A percentile compares a stretch with the other conserved stretches of the same genome.
Conservation (phyloP, 2,113 vertebrate genomes). For the Channa maculata region DNA sequence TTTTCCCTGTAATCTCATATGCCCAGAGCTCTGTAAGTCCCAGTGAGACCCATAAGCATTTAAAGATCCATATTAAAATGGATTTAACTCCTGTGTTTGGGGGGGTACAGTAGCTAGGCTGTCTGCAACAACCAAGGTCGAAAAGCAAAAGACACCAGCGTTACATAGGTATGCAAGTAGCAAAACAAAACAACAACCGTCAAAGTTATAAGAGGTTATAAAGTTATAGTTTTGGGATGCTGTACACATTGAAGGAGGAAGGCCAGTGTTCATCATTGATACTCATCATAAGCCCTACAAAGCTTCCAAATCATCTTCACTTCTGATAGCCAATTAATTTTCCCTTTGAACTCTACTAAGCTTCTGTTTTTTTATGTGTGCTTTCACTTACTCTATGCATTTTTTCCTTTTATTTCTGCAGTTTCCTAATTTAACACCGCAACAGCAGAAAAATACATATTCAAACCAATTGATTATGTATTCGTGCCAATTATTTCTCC, state of each 20-base stretch:
- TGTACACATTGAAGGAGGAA: slow-evolving; percentile 31
- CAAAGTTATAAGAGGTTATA: not conserved
- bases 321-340: slow-evolving; percentile 62
- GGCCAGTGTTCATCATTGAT: slow-evolving; percentile 17
- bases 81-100: slow-evolving; percentile 7
- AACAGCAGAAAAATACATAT: too few species aligned
- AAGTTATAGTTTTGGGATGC: slow-evolving; percentile 19
- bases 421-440: not conserved
- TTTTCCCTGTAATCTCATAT: slow-evolving; percentile 44
- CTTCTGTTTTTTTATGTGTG: slow-evolving; percentile 19
- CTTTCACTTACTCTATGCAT: slow-evolving; percentile 19
- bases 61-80: slow-evolving; percentile 39
- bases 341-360: slow-evolving; percentile 53
- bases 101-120: not conserved
- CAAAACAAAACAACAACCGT: slow-evolving; percentile 8
- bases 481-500: not conserved
- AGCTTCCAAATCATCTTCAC: slow-evolving; percentile 47
- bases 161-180: slow-evolving; percentile 4
- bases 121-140: slow-evolving; percentile 10
- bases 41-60: slow-evolving; percentile 26
- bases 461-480: not conserved
- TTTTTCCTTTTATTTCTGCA: slow-evolving; percentile 29
- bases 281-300: slow-evolving; percentile 25
- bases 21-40: slow-evolving; percentile 31
- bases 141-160: not conserved